Evolutionary conservation across 2,888 invertebrate genomes (phyloP).

Genomic region (Tipula confusa): DNA sequence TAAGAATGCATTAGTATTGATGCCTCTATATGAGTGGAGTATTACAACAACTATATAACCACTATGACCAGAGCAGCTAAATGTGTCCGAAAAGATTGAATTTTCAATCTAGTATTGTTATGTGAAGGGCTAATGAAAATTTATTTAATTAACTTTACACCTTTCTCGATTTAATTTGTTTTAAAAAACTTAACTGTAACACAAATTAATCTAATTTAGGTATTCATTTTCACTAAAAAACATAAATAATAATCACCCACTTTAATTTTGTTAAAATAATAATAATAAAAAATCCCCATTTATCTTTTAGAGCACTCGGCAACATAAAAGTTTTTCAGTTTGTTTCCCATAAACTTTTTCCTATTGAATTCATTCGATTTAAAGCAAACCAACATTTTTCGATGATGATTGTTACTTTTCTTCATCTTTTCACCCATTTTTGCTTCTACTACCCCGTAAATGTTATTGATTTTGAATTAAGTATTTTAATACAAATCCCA

Average conservation of each 20-base stretch:
- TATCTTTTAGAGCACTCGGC: neutral
- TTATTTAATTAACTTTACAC: neutral
- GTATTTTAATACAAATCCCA: conserved; percentile 20
- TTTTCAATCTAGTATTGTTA: no score
- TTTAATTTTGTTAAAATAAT: neutral
- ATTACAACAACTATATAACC: no score
- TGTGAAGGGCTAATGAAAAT: neutral
- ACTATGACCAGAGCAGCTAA: no score
- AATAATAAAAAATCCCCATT: neutral
- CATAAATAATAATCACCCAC: no score
- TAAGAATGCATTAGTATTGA: no score
- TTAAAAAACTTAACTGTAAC: neutral
- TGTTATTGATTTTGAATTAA: conserved; percentile 25
- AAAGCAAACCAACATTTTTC: neutral
- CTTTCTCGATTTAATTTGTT: no score
- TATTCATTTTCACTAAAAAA: neutral
- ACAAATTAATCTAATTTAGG: neutral
- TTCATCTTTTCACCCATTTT: no score
- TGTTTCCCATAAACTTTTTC: neutral
- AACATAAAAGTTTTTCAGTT: neutral
- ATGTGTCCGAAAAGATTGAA: no score
- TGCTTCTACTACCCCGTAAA: neutral
- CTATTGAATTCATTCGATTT: neutral
- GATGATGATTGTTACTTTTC: conserved; percentile 13
- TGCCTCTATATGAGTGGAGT: no score